These are phyloP conservation scores for Drosophila rufa DNA, from an alignment of 1,140 invertebrate species.

Conservation along the genomic window DNA sequence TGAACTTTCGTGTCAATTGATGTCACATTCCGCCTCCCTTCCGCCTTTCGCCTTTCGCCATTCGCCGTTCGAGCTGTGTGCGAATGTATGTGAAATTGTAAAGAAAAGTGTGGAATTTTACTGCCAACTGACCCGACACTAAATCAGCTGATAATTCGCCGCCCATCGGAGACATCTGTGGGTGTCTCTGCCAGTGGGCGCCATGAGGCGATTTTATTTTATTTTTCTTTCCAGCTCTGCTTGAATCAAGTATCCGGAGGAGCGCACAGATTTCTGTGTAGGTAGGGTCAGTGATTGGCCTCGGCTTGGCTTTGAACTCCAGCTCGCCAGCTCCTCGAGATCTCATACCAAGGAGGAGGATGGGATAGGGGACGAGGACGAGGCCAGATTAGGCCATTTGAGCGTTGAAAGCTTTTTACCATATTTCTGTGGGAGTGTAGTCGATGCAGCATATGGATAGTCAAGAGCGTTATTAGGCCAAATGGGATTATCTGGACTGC, in stretches of 20 bases:
- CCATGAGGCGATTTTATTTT: conserved; percentile 34
- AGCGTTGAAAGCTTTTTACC: conserved; percentile 29
- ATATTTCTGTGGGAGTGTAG: conserved; percentile 19
- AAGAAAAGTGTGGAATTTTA: conserved; percentile 79
- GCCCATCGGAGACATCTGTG: conserved; percentile 39
- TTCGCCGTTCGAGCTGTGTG: neutral
- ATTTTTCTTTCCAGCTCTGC: conserved; percentile 9
- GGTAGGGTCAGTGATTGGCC: conserved; percentile 40
- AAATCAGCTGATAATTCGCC: conserved; percentile 78
- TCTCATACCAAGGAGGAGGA: neutral
- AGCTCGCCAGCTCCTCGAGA: conserved; percentile 2
- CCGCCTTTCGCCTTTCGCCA: neutral
- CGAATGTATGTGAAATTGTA: conserved; percentile 67
- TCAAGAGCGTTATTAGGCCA: conserved; percentile 27
- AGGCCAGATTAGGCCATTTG: conserved; percentile 23
- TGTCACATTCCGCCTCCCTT: conserved; percentile 67
- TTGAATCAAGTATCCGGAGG: conserved; percentile 13
- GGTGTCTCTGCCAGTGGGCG: conserved; percentile 46
- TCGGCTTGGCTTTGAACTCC: conserved; percentile 10
- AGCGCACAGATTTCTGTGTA: conserved; percentile 32
- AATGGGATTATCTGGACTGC: conserved; percentile 20
- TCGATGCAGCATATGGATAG: conserved; percentile 32
- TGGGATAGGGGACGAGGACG: neutral
- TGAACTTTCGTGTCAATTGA: conserved; percentile 83
- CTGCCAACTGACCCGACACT: conserved; percentile 75